phyloP scores from a whole-genome alignment of 2,113 vertebrate genomes.

The Brienomyrus longianalis region DNA sequence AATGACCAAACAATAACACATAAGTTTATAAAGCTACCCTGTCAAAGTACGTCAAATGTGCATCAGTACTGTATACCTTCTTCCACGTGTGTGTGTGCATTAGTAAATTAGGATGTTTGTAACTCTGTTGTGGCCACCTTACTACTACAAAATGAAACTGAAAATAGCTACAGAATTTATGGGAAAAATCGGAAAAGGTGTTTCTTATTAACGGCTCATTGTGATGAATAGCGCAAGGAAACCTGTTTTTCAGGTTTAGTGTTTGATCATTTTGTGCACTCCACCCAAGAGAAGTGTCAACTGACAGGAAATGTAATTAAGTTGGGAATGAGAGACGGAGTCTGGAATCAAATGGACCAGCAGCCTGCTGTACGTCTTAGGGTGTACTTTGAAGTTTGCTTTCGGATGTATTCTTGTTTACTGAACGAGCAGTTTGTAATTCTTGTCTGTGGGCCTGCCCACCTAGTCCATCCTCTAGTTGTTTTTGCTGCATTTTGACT shows the following conservation, averaged over 20 bases:
- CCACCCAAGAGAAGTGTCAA: constrained; percentile 23
- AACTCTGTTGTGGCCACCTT: neutral
- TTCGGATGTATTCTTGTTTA: neutral
- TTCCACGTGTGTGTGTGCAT: neutral
- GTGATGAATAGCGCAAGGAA: neutral
- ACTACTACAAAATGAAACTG: neutral
- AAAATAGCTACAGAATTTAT: constrained; percentile 14
- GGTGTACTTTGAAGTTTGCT: neutral
- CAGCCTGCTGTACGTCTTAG: neutral
- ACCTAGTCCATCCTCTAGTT: neutral
- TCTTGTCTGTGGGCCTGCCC: neutral
- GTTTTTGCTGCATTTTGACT: neutral
- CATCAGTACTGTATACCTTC: neutral
- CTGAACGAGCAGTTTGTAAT: neutral
- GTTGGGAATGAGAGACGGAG: neutral
- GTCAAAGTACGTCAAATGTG: neutral
- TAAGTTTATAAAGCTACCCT: neutral
- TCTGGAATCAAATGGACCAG: neutral
- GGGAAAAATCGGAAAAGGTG: constrained; percentile 9
- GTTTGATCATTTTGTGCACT: constrained; percentile 15
- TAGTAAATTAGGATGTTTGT: neutral
- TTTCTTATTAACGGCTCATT: constrained; percentile 11
- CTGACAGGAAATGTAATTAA: constrained; percentile 22
- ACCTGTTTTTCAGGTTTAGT: constrained; percentile 28
- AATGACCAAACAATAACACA: neutral